Conservation (phyloP, 2,113 vertebrate genomes). For the Spilogale gracilis region DNA sequence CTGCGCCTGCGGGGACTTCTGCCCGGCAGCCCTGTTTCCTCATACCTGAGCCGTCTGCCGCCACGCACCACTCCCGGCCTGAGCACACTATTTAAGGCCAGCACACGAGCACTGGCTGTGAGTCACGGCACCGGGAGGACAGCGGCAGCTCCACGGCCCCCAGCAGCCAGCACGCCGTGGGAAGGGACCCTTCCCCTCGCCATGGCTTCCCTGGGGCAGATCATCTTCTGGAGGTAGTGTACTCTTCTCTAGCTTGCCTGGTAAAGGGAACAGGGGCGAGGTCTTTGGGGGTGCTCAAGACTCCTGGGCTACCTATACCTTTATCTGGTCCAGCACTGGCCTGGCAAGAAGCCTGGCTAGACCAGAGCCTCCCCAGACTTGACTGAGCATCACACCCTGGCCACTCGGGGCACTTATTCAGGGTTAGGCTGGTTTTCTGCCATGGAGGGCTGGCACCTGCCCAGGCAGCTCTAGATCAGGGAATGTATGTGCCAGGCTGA, state of each 20-base stretch:
- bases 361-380: neutral
- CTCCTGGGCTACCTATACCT: neutral
- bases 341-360: neutral
- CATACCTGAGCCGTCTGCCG: constrained; percentile 71
- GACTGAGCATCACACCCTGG: too few species aligned
- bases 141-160: neutral
- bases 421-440: neutral
- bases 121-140: constrained; percentile 29
- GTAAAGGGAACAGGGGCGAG: neutral
- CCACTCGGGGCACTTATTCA: neutral
- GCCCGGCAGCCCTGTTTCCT: constrained; percentile 62
- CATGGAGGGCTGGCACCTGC: neutral
- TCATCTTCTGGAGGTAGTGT: constrained; percentile 82
- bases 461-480: neutral
- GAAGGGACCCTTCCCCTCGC: neutral
- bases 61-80: neutral
- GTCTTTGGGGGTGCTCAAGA: neutral
- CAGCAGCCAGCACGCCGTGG: neutral
- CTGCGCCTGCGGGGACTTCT: neutral
- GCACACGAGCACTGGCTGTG: neutral
- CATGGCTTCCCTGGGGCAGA: constrained; percentile 79
- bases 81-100: constrained; percentile 70
- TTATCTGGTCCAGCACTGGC: neutral
- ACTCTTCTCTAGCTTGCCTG: neutral
- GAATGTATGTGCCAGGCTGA: neutral